Conservation (phyloP, 2,888 invertebrate genomes). For the Margaritifera margaritifera region DNA sequence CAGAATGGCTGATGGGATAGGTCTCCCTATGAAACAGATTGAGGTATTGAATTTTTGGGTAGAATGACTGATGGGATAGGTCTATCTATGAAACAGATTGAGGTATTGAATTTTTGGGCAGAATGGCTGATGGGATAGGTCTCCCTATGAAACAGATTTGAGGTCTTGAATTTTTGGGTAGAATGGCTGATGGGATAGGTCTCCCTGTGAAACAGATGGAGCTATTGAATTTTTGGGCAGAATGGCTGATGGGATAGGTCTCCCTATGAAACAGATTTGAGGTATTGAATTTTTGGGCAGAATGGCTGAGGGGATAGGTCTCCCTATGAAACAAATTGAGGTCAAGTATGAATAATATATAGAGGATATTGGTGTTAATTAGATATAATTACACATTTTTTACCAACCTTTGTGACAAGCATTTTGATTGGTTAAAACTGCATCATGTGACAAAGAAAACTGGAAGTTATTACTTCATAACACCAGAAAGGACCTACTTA, state of each 20-base stretch:
- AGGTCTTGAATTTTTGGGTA: constrained; percentile 78
- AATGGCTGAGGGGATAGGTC: constrained; percentile 82
- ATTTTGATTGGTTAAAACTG: no score
- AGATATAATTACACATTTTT: no score
- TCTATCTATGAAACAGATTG: constrained; percentile 76
- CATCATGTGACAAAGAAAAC: no score
- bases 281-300: constrained; percentile 79
- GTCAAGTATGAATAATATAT: constrained; percentile 5
- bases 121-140: constrained; percentile 82
- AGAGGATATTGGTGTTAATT: not conserved
- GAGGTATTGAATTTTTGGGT: constrained; percentile 78
- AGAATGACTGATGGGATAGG: constrained; percentile 82
- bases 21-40: constrained; percentile 76
- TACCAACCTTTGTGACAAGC: no score
- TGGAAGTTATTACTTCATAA: no score
- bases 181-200: constrained; percentile 82
- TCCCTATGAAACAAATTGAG: constrained; percentile 76
- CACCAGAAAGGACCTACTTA: no score
- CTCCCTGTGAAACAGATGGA: constrained; percentile 76
- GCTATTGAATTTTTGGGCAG: constrained; percentile 78
- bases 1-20: constrained; percentile 82
- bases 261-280: constrained; percentile 76
- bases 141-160: constrained; percentile 76
- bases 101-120: constrained; percentile 78
- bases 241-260: constrained; percentile 82